These are phyloP conservation scores for Ophion costatus DNA, from an alignment of 2,888 invertebrate species.

Conservation along the genomic window DNA sequence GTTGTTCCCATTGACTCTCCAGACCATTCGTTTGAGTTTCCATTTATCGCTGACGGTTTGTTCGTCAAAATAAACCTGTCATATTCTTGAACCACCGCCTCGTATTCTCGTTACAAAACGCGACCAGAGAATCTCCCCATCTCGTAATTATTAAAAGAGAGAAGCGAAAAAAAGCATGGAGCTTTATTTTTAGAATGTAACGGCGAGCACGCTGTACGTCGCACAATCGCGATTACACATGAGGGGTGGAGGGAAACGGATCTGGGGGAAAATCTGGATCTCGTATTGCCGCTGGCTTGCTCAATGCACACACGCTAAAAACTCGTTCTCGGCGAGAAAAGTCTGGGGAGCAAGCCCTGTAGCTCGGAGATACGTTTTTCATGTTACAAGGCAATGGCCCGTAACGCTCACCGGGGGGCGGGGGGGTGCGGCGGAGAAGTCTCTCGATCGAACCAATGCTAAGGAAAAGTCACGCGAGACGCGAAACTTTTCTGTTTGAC, in stretches of 20 bases:
- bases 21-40: background rate
- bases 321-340: conserved; percentile 62
- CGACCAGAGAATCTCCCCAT: conserved; percentile 12
- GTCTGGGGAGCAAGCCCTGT: conserved; percentile 6
- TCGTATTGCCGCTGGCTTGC: conserved; percentile 30
- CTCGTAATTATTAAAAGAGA: conserved; percentile 25
- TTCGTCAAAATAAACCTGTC: background rate
- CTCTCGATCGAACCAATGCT: conserved; percentile 14
- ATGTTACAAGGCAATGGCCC: conserved; percentile 53
- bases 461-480: conserved; percentile 36
- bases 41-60: background rate
- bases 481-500: conserved; percentile 9
- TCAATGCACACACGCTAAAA: conserved; percentile 66
- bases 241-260: conserved; percentile 1
- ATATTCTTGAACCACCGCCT: background rate
- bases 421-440: conserved; percentile 36
- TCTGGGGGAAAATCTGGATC: conserved; percentile 45
- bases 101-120: conserved; percentile 8
- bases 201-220: conserved; percentile 34
- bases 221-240: conserved; percentile 48
- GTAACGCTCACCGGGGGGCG: conserved; percentile 15
- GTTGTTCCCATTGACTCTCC: background rate
- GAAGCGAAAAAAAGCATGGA: background rate
- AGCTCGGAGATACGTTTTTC: background rate
- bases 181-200: conserved; percentile 50